Conservation (phyloP, 2,113 vertebrate genomes). For the Solea senegalensis region DNA sequence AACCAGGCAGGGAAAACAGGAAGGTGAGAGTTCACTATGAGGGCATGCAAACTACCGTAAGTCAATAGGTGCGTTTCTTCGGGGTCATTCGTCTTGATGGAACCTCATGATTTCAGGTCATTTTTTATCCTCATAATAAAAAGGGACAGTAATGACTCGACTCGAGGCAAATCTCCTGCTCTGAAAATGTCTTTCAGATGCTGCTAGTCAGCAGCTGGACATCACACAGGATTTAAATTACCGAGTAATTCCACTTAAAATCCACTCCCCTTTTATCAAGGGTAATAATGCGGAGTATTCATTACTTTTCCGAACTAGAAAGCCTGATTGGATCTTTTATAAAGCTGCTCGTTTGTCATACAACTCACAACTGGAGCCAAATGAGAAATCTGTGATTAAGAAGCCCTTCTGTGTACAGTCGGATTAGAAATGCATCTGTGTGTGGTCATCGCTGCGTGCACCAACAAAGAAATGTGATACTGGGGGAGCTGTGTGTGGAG, state of each 20-base stretch:
- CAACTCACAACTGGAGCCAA: constrained; percentile 39
- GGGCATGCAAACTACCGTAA: constrained; percentile 86
- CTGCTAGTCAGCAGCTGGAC: constrained; percentile 78
- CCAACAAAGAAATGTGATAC: constrained; percentile 65
- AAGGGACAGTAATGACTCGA: constrained; percentile 80
- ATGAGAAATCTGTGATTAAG: constrained; percentile 60
- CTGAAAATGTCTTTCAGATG: constrained; percentile 81
- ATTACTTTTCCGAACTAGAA: constrained; percentile 59
- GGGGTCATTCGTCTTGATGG: constrained; percentile 76
- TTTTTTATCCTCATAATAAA: constrained; percentile 85
- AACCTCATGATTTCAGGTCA: constrained; percentile 66
- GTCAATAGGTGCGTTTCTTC: constrained; percentile 81
- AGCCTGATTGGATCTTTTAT: constrained; percentile 63
- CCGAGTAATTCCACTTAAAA: constrained; percentile 69
- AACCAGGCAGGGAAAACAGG: constrained; percentile 80
- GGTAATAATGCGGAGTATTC: constrained; percentile 53
- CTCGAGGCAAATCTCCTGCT: constrained; percentile 78
- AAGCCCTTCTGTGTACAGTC: constrained; percentile 44
- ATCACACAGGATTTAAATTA: constrained; percentile 76
- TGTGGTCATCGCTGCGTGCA: constrained; percentile 63
- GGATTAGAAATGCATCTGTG: constrained; percentile 58
- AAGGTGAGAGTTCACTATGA: constrained; percentile 82
- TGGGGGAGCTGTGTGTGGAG: constrained; percentile 46
- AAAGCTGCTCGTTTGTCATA: constrained; percentile 67
- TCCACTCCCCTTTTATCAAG: constrained; percentile 54